These are phyloP conservation scores for Andrena dorsata DNA, from an alignment of 2,888 invertebrate genomes.

Conservation along the genomic window DNA sequence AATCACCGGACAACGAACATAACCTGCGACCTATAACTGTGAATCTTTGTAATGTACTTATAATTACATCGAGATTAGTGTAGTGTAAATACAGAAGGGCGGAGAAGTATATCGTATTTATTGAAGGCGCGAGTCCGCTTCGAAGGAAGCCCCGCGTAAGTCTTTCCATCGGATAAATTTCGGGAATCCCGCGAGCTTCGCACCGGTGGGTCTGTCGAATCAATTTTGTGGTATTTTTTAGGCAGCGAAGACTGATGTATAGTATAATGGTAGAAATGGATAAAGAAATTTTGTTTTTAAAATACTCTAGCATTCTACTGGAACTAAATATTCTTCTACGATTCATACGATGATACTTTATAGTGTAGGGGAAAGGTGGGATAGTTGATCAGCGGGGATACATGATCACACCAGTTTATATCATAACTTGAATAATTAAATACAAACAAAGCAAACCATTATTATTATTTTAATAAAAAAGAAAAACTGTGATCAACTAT, in stretches of 20 bases:
- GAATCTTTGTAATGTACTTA: background rate
- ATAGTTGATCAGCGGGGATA: too few relatives aligned
- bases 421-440: too few relatives aligned
- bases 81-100: background rate
- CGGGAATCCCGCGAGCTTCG: background rate
- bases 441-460: too few relatives aligned
- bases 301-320: background rate
- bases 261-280: constrained; percentile 28
- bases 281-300: constrained; percentile 2
- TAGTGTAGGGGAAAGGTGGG: too few relatives aligned
- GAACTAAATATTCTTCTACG: background rate
- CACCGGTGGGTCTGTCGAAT: constrained; percentile 4
- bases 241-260: constrained; percentile 51
- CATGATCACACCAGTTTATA: too few relatives aligned
- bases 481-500: too few relatives aligned
- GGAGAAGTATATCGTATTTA: constrained; percentile 36
- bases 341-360: constrained; percentile 2
- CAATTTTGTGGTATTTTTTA: constrained; percentile 7
- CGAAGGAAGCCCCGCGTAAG: background rate
- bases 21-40: too few relatives aligned
- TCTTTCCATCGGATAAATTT: background rate
- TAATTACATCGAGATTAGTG: background rate
- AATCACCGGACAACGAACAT: too few relatives aligned
- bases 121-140: background rate
- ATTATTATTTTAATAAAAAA: too few relatives aligned